Percentiles rank a stretch among this genome's conserved stretches.
Evolutionary conservation across 1,140 invertebrate genomes (phyloP).

Genomic region (Thalassaphorura encarpata): DNA sequence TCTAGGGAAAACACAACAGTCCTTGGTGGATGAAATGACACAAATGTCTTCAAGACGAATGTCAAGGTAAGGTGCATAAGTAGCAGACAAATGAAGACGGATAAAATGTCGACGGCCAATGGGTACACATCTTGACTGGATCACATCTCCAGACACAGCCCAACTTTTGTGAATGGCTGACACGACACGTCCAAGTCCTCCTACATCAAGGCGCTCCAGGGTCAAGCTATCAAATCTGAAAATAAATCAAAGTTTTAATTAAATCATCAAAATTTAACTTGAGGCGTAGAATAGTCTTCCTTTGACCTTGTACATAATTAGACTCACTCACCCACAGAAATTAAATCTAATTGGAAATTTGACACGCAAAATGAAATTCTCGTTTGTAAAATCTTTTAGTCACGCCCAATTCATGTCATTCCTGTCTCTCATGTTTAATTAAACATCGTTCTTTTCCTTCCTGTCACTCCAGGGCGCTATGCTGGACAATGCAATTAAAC

Average conservation of each 20-base stretch:
- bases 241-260: constrained; percentile 5
- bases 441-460: no score
- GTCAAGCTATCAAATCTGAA: constrained; percentile 24
- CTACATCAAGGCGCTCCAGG: constrained; percentile 23
- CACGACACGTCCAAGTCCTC: constrained; percentile 21
- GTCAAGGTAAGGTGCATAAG: constrained; percentile 16
- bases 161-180: constrained; percentile 27
- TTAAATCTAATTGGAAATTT: neutral
- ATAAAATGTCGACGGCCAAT: constrained; percentile 28
- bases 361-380: no score
- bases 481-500: no score
- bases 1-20: constrained; percentile 28
- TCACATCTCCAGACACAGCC: constrained; percentile 29
- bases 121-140: constrained; percentile 29
- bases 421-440: no score
- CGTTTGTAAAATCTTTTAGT: no score
- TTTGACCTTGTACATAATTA: neutral
- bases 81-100: constrained; percentile 24
- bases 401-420: no score
- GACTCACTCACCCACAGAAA: neutral
- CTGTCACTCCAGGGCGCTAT: no score
- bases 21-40: constrained; percentile 26
- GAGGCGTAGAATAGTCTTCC: neutral
- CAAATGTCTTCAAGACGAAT: constrained; percentile 25
- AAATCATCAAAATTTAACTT: neutral